Base-by-base conservation (phyloP, 2,797 vertebrate genomes). In the Aldrovandia affinis region DNA sequence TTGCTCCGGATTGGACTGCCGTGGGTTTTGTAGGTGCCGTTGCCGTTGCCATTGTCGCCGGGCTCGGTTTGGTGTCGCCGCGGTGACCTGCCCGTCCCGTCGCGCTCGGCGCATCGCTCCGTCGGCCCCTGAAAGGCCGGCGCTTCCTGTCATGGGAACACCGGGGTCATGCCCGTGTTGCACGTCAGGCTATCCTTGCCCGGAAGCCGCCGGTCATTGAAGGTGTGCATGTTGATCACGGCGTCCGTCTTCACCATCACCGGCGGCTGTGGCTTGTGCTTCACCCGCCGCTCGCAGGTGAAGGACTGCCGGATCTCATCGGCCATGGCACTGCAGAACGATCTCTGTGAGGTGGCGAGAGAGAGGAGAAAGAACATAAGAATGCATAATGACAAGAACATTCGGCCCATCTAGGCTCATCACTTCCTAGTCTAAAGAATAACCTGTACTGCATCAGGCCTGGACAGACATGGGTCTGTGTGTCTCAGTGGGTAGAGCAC, bases 211-310 rank as follows among this genome's bases (percentile, higher is more conserved):
- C 97, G 97, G 94, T 99, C 97, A 36, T 98, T 99, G 96, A 98
- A 99, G 0, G 97, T 97, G 97, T 98, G 98, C 97, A 99, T 99
- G 96, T 98, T 99, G 96, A 99, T 99, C 94, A 99, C 97, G 0
- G 98, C 97, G 2, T 99, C 98, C 0, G 96, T 97, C 96, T 99
- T 99, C 93, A 94, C 94, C 92, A 94, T 94, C 93, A 96, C 91
- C 5, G 96, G 94, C 0, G 96, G 95, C 89, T 96, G 97, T 0
- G 95, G 93, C 92, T 96, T 98, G 97, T 98, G 98, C 89, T 98
- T 99, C 94, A 98, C 96, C 42, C 97, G 96, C 78, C 96, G 97
- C 94, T 99, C 97, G 96, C 97, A 99, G 92, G 97, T 99, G 91
- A 99, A 98, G 33, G 98, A 98, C 94, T 98, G 96, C 89, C 96